phyloP scores from a whole-genome alignment of 2,888 invertebrate species.

The Stegophylla sp. region DNA sequence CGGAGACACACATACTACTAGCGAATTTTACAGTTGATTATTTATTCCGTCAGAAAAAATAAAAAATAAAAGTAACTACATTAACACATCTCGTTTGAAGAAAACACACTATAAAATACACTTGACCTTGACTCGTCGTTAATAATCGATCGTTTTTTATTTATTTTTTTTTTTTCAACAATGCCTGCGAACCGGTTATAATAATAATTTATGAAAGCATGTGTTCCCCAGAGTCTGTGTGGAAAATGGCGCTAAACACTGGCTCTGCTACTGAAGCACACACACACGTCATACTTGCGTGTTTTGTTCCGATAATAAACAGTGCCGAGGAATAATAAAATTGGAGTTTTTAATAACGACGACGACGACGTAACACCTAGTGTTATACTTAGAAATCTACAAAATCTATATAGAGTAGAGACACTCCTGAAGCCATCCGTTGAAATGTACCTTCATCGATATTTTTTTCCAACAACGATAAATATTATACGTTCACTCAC shows the following conservation, averaged over 20 bases:
- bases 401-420: too few relatives aligned
- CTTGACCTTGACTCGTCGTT: constrained; percentile 32
- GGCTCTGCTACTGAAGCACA: background rate
- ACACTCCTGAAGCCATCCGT: too few relatives aligned
- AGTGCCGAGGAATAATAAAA: too few relatives aligned
- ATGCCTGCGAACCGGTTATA: constrained; percentile 28
- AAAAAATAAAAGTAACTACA: constrained; percentile 35
- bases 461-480: too few relatives aligned
- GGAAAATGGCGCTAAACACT: constrained; percentile 30
- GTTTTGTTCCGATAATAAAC: background rate
- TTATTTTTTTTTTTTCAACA: too few relatives aligned
- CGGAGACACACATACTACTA: background rate
- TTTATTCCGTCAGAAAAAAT: background rate
- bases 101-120: constrained; percentile 9
- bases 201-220: too few relatives aligned
- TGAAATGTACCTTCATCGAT: too few relatives aligned
- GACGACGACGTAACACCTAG: background rate
- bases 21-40: background rate
- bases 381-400: too few relatives aligned
- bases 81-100: background rate
- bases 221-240: background rate
- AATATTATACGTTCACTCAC: too few relatives aligned
- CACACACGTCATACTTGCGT: background rate
- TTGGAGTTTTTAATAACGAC: background rate
- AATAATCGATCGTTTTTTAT: constrained; percentile 17